Base-by-base conservation (phyloP, 2,113 vertebrate species). In the Cathartes aura region DNA sequence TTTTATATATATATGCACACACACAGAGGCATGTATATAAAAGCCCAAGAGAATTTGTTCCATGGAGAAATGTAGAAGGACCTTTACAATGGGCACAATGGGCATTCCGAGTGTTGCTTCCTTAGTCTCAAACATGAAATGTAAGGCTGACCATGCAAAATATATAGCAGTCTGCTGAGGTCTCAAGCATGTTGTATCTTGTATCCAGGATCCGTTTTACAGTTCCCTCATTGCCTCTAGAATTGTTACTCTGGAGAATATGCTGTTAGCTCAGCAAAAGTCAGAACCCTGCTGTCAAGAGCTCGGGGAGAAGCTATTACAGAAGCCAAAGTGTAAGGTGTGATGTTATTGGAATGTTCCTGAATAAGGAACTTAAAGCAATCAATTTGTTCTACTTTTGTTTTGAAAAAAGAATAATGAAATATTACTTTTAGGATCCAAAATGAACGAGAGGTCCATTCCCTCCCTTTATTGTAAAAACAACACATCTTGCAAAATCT, bases 401-500 rank as follows among this genome's bases (percentile, higher is more conserved):
- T 71, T 90, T 90, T 64, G 75, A 68, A 83, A 84, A 74, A 16
- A 79, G 15, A 60, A 6, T 34, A 79, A 59, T 14, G 22, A 95
- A 88, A 81, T 64, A 29, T 34, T 62, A 48, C 50, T 76, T 71
- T 23, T n/a, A 58, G 40, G 47, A n/a, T 89, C 53, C 66, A 70
- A 93, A 83, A 66, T 30, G 55, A 92, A 78, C 20, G 62, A 84
- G 55, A 53, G 38, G 87, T 67, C 59, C 9, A 7, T 70, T 89
- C 52, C 24, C n/a, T 81, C 38, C 13, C 21, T 81, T 76, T 74
- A 40, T 29, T 80, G 42, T 62, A 53, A 42, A 92, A 87, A 78
- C 16, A 6, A 8, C 4, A 4, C 26, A 26, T 88, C 58, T 92
- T 92, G 75, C 82, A 97, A 89, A 95, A 91, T 93, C 72, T 74